Percentiles rank a stretch among this genome's conserved stretches.
These are phyloP conservation scores for Stigmatopora argus DNA, from an alignment of 2,113 vertebrate genomes.

Conservation along the genomic window DNA sequence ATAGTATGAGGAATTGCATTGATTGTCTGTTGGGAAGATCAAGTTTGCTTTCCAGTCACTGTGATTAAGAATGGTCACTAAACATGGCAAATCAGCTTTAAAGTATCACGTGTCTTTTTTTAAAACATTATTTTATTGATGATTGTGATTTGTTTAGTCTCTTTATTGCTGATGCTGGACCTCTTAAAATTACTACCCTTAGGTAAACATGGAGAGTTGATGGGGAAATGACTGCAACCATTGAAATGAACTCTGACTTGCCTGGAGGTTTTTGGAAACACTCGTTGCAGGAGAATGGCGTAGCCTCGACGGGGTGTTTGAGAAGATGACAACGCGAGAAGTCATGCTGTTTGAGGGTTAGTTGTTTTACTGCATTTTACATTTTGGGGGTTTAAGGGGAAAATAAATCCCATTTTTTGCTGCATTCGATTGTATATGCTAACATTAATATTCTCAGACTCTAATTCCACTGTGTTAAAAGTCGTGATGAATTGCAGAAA, in stretches of 20 bases:
- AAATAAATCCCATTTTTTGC: no score
- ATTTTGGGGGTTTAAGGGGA: not conserved
- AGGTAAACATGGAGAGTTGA: slow-evolving; percentile 53
- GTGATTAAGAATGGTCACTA: slow-evolving; percentile 47
- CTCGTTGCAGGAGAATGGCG: not conserved
- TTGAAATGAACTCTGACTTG: slow-evolving; percentile 48
- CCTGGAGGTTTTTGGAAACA: not conserved
- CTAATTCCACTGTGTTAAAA: no score
- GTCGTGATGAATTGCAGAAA: no score
- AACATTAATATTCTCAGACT: no score
- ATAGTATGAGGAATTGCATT: not conserved
- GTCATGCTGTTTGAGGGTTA: not conserved
- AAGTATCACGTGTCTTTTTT: slow-evolving; percentile 11
- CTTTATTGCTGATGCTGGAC: slow-evolving; percentile 51
- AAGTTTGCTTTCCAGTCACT: slow-evolving; percentile 43
- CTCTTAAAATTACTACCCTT: slow-evolving; percentile 59
- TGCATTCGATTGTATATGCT: no score
- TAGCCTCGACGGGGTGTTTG: not conserved
- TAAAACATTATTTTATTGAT: not conserved
- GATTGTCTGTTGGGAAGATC: not conserved
- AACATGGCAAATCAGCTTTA: slow-evolving; percentile 44
- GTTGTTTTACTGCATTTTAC: not conserved
- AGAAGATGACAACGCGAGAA: not conserved
- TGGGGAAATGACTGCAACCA: slow-evolving; percentile 18
- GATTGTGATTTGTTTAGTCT: slow-evolving; percentile 18